Evolutionary conservation across 2,888 invertebrate species (phyloP).

Genomic region (Rutpela maculata): DNA sequence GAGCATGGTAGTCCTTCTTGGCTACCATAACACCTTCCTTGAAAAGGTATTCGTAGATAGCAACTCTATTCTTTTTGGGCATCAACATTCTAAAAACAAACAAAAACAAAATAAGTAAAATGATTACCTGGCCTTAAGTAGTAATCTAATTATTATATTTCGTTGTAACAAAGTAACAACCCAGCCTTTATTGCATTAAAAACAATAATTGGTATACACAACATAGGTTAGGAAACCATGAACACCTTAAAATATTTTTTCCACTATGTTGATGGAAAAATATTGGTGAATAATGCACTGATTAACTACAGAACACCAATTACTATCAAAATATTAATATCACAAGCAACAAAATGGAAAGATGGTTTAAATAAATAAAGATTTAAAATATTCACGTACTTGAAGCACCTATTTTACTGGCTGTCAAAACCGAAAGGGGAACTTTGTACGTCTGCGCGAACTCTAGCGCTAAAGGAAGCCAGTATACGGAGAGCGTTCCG

Average conservation of each 20-base stretch:
- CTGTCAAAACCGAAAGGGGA: slow-evolving; percentile 44
- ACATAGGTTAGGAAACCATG: slow-evolving; percentile 1
- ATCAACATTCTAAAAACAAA: slow-evolving; percentile 94
- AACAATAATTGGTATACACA: not conserved
- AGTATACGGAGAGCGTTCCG: too few species aligned
- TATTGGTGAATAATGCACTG: not conserved
- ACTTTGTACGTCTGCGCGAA: too few species aligned
- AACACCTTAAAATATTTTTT: not conserved
- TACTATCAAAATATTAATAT: not conserved
- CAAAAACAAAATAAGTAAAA: slow-evolving; percentile 4
- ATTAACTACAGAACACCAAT: not conserved
- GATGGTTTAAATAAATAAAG: slow-evolving; percentile 42
- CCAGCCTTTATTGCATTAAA: not conserved
- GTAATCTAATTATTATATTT: not conserved
- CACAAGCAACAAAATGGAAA: not conserved
- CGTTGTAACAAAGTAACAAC: not conserved
- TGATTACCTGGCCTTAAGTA: not conserved
- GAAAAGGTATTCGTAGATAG: slow-evolving; percentile 98
- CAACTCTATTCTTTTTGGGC: slow-evolving; percentile 97
- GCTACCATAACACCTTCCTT: slow-evolving; percentile 99
- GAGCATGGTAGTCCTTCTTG: slow-evolving; percentile 97
- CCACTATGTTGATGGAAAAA: not conserved
- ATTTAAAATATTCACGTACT: slow-evolving; percentile 37
- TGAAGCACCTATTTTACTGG: slow-evolving; percentile 30
- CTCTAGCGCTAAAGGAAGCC: too few species aligned